These are phyloP conservation scores for Metalampra italica DNA, from an alignment of 2,888 invertebrate genomes.

Conservation along the genomic window DNA sequence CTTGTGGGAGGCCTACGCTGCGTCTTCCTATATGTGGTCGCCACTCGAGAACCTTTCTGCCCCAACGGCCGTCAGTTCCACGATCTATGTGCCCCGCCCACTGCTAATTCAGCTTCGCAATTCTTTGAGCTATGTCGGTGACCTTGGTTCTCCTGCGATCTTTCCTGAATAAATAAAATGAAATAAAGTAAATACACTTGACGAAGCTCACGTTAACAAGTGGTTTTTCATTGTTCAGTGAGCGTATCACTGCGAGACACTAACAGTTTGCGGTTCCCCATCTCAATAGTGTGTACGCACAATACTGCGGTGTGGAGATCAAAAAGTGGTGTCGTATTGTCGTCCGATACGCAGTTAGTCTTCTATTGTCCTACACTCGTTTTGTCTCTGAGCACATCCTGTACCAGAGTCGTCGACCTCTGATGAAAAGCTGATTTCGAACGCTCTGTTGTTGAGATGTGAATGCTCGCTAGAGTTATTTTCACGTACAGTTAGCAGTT, in stretches of 20 bases:
- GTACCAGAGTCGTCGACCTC: conserved; percentile 60
- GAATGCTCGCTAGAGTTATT: conserved; percentile 33
- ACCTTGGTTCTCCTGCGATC: no score
- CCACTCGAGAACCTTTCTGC: no score
- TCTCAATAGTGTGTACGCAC: background rate
- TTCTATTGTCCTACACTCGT: conserved; percentile 49
- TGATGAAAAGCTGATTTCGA: conserved; percentile 59
- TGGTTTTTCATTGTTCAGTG: conserved; percentile 3
- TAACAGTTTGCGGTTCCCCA: conserved; percentile 8
- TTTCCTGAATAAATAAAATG: no score
- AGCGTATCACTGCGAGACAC: background rate
- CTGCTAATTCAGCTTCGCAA: no score
- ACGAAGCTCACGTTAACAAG: background rate
- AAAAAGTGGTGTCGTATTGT: background rate
- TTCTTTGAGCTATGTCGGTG: no score
- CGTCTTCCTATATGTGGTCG: no score
- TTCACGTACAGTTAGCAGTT: conserved; percentile 1
- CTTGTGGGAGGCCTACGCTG: no score
- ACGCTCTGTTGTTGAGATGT: conserved; percentile 45
- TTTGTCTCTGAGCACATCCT: conserved; percentile 72
- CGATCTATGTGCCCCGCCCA: no score
- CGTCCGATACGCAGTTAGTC: conserved; percentile 1
- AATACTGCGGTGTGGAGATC: background rate
- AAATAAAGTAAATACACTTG: no score
- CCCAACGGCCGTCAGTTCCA: no score